Conservation (phyloP, 2,797 vertebrate species). For the Clarias pachynema region DNA sequence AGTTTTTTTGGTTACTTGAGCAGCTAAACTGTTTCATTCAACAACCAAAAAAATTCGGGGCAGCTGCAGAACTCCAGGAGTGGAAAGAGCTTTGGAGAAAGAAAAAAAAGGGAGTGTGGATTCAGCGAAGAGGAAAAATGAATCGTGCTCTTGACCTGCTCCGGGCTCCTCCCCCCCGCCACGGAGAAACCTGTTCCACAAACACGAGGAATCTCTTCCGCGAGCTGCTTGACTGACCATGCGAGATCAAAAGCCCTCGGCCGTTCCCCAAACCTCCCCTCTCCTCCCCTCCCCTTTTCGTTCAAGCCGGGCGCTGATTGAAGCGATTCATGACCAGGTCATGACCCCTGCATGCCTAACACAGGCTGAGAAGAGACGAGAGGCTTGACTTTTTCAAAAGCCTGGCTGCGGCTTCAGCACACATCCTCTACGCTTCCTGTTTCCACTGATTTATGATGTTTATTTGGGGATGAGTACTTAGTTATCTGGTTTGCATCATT, state of each 20-base stretch:
- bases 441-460: slow-evolving; percentile 1
- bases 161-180: slow-evolving; percentile 33
- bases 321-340: slow-evolving; percentile 84
- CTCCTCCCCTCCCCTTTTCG: slow-evolving; percentile 84
- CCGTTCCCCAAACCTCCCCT: slow-evolving; percentile 86
- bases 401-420: slow-evolving; percentile 46
- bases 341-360: slow-evolving; percentile 86
- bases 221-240: slow-evolving; percentile 94
- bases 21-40: too few relatives aligned
- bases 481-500: background rate
- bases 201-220: slow-evolving; percentile 91
- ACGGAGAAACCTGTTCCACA: slow-evolving; percentile 84
- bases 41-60: background rate
- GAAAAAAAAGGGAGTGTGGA: slow-evolving; percentile 25
- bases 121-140: slow-evolving; percentile 49
- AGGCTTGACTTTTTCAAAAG: slow-evolving; percentile 40
- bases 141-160: slow-evolving; percentile 58
- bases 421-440: slow-evolving; percentile 31
- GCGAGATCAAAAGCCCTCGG: slow-evolving; percentile 94
- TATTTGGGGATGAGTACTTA: background rate
- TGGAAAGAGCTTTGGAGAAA: slow-evolving; percentile 1
- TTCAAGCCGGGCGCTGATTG: slow-evolving; percentile 88
- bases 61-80: slow-evolving; percentile 36
- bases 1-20: too few relatives aligned
- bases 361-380: slow-evolving; percentile 86